A percentile compares a stretch with the other conserved stretches of the same genome.
Conservation (phyloP, 1,140 invertebrate species). For the Calephelis virginiensis region DNA sequence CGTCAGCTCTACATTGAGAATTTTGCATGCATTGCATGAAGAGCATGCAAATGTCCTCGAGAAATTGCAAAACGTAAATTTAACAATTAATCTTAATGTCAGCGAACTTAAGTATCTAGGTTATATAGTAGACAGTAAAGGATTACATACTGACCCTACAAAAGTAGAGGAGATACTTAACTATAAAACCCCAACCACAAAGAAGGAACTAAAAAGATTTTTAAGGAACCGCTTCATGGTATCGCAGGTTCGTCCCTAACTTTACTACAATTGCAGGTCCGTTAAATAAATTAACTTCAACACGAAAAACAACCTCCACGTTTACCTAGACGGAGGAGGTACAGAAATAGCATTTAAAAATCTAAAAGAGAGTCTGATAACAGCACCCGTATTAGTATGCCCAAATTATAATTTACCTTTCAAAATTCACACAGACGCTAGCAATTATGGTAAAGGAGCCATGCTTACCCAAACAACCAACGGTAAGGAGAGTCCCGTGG, state of each 20-base stretch:
- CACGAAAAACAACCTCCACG: not conserved
- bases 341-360: too few species aligned
- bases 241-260: constrained; percentile 56
- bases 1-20: constrained; percentile 49
- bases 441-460: constrained; percentile 31
- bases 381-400: constrained; percentile 33
- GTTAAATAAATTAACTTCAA: constrained; percentile 22
- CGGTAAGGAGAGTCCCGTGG: constrained; percentile 35
- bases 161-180: constrained; percentile 23
- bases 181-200: constrained; percentile 24
- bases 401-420: constrained; percentile 31
- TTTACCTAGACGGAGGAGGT: too few species aligned
- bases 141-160: constrained; percentile 12
- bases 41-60: constrained; percentile 53
- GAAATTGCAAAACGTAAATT: constrained; percentile 46
- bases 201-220: constrained; percentile 25
- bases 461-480: constrained; percentile 29
- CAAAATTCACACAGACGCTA: constrained; percentile 36
- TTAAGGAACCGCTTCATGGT: constrained; percentile 61
- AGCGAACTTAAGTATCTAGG: constrained; percentile 21
- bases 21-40: too few species aligned
- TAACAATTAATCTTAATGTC: constrained; percentile 66
- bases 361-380: constrained; percentile 13
- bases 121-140: constrained; percentile 11
- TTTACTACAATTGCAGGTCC: constrained; percentile 20